phyloP scores from a whole-genome alignment of 2,888 invertebrate species.

The Melanchra persicariae region DNA sequence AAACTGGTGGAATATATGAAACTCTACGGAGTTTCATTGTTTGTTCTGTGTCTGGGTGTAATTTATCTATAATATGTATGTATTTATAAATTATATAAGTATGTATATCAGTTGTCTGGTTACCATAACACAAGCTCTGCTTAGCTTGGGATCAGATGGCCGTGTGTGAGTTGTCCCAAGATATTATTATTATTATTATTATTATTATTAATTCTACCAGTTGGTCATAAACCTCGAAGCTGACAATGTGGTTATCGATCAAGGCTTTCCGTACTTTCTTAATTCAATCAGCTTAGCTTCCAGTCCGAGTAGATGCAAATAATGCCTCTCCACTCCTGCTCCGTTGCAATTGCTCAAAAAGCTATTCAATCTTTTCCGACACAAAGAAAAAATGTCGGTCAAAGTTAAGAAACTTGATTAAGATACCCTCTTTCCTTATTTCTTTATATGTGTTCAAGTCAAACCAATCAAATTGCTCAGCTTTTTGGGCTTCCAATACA shows the following conservation, averaged over 20 bases:
- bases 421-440: constrained; percentile 52
- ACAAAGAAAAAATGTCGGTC: constrained; percentile 37
- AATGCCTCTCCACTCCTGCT: neutral
- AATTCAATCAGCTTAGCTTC: constrained; percentile 7
- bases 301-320: constrained; percentile 17
- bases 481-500: constrained; percentile 36
- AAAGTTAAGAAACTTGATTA: constrained; percentile 47
- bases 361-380: constrained; percentile 21
- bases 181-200: too few relatives aligned
- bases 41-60: too few relatives aligned
- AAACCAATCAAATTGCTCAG: constrained; percentile 32
- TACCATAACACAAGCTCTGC: too few relatives aligned
- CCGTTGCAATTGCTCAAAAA: constrained; percentile 27
- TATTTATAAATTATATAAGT: too few relatives aligned
- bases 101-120: too few relatives aligned
- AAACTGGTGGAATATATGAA: too few relatives aligned
- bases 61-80: too few relatives aligned
- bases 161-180: too few relatives aligned
- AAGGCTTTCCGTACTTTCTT: neutral
- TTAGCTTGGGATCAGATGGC: too few relatives aligned
- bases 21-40: too few relatives aligned
- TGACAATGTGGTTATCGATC: neutral
- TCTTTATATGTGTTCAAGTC: constrained; percentile 45
- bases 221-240: neutral
- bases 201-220: too few relatives aligned